Evolutionary conservation across 2,888 invertebrate species (phyloP).

Genomic region (Candidula unifasciata): DNA sequence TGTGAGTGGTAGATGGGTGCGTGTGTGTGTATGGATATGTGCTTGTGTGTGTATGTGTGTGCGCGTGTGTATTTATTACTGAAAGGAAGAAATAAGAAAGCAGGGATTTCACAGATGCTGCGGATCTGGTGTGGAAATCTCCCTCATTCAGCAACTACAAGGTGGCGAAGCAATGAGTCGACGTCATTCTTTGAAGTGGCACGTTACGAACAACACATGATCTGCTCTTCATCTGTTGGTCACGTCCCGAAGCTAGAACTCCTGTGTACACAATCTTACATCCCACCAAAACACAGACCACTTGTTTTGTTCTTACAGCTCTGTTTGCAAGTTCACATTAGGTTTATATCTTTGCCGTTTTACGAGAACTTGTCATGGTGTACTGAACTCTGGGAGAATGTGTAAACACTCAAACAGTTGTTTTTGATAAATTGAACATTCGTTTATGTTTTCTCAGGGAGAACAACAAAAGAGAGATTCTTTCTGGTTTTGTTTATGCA

Average conservation of each 20-base stretch:
- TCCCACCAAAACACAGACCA: no score
- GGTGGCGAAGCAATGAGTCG: neutral
- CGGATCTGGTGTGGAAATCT: no score
- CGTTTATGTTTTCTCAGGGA: constrained; percentile 1
- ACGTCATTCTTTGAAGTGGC: neutral
- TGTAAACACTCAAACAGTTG: neutral
- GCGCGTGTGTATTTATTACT: no score
- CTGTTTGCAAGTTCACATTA: no score
- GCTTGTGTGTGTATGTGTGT: no score
- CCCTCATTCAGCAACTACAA: neutral
- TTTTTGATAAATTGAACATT: neutral
- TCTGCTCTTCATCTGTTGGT: neutral
- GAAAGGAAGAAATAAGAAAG: no score
- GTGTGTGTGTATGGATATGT: no score
- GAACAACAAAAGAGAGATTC: neutral
- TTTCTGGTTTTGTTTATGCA: constrained; percentile 11
- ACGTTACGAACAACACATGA: constrained; percentile 2
- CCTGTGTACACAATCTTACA: no score
- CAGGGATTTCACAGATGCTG: no score
- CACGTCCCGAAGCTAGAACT: neutral
- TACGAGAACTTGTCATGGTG: neutral
- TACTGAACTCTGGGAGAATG: neutral
- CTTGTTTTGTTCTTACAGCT: no score
- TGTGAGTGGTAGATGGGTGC: no score
- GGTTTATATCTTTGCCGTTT: no score